Percentiles rank a stretch among this genome's conserved stretches.
phyloP scores from a whole-genome alignment of 2,797 vertebrate species.

The Anas bernieri region DNA sequence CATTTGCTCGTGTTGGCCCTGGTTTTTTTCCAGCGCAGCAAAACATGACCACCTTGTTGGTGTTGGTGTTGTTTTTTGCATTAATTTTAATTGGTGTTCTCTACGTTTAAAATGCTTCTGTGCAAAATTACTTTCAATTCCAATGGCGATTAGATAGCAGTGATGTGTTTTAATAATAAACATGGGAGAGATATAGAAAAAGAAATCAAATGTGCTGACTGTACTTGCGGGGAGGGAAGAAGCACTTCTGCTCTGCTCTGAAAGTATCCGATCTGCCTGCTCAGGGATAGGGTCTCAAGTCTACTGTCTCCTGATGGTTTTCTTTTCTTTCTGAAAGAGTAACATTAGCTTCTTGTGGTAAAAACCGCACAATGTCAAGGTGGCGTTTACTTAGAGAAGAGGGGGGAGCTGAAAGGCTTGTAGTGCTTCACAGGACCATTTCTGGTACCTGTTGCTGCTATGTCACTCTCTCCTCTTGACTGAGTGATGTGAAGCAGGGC shows the following conservation, averaged over 20 bases:
- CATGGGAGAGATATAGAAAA: constrained; percentile 1
- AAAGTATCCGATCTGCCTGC: constrained; percentile 34
- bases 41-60: neutral
- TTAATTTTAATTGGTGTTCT: neutral
- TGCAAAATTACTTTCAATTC: constrained; percentile 48
- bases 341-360: neutral
- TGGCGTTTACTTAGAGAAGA: neutral
- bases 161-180: constrained; percentile 37
- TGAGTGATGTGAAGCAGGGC: neutral
- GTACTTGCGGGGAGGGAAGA: neutral
- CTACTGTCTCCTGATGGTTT: neutral
- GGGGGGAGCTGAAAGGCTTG: neutral
- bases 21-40: neutral
- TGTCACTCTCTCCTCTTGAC: accelerated
- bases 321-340: neutral
- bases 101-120: constrained; percentile 38
- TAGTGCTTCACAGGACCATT: neutral
- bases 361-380: neutral
- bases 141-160: neutral
- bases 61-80: neutral
- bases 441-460: neutral
- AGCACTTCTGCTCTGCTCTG: neutral
- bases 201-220: constrained; percentile 12
- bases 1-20: neutral
- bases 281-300: neutral